Base-by-base conservation (phyloP, 2,113 vertebrate species). In the Apus apus region DNA sequence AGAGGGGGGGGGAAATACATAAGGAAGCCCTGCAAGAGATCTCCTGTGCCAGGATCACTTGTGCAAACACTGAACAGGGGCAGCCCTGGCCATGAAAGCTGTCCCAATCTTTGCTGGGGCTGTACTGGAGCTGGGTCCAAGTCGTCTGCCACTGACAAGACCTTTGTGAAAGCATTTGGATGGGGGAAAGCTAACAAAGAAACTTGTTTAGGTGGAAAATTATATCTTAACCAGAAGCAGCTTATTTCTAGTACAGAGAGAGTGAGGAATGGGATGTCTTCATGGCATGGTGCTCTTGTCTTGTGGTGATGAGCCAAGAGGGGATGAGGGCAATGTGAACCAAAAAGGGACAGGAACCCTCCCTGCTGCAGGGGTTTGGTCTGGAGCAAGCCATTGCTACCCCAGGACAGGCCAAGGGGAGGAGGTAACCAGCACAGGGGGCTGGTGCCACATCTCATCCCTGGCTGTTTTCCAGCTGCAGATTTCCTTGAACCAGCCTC, bases 1-100 rank as follows among this genome's bases (percentile, higher is more conserved):
- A 60, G 17, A 38, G 1, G 1, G 21, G 15, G 0, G 0, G 36
- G 54, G 36, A 54, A 32, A 46, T 8, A 36, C 14, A 7, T 17
- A 25, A 27, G 43, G 56, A 51, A 77, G 27, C 14, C 36, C 17
- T 56, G n/a, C 51, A 81, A 79, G 32, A 62, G 22, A 48, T 64
- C 6, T 36, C 16, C 20, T 53, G 18, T 72, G 16, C 22, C 64
- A 65, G 57, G 29, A 38, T 68, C 23, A 34, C 3, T 58, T 66
- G 4, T 20, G 25, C 17, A 61, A 67, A 88, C 12, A 25, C 22
- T 36, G 77, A 66, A 60, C 60, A 66, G n/a, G 16, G 23, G 45
- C 23, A 77, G 26, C 9, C 30, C 45, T 48, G 13, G 4, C 40
- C 61, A 15, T 43, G 36, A 40, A 38, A 27, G 32, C 76, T 20